A percentile compares a stretch with the other conserved stretches of the same genome.
phyloP scores from a whole-genome alignment of 1,140 invertebrate genomes.

The Macrobrachium rosenbergii region DNA sequence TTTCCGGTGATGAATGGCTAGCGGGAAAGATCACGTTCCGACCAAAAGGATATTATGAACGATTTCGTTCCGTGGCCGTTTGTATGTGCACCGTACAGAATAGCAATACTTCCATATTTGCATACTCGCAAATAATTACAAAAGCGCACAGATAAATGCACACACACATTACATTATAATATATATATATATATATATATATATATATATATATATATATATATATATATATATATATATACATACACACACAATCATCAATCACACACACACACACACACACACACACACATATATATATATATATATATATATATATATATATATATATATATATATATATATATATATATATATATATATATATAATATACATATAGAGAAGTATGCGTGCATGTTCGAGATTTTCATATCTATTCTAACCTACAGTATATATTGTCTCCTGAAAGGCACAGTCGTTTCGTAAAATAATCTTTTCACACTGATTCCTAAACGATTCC shows the following conservation, averaged over 20 bases:
- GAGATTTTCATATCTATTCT: too few relatives aligned
- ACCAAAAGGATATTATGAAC: too few relatives aligned
- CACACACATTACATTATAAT: constrained; percentile 9
- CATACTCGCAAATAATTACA: neutral
- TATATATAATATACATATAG: too few relatives aligned
- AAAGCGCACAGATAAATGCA: constrained; percentile 12
- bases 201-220: neutral
- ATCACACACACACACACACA: constrained; percentile 24
- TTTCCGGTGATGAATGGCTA: too few relatives aligned
- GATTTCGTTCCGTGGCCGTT: neutral
- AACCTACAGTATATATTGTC: too few relatives aligned
- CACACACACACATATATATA: constrained; percentile 9
- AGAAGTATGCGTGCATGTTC: too few relatives aligned
- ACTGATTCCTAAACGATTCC: too few relatives aligned
- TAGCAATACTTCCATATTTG: neutral
- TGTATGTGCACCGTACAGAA: neutral
- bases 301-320: constrained; percentile 2
- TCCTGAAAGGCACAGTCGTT: too few relatives aligned
- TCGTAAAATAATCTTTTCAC: too few relatives aligned
- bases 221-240: too few relatives aligned
- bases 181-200: neutral
- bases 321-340: neutral
- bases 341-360: neutral
- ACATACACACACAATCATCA: too few relatives aligned
- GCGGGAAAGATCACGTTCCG: too few relatives aligned